Conservation (phyloP, 2,797 vertebrate species). For the Channa striata region DNA sequence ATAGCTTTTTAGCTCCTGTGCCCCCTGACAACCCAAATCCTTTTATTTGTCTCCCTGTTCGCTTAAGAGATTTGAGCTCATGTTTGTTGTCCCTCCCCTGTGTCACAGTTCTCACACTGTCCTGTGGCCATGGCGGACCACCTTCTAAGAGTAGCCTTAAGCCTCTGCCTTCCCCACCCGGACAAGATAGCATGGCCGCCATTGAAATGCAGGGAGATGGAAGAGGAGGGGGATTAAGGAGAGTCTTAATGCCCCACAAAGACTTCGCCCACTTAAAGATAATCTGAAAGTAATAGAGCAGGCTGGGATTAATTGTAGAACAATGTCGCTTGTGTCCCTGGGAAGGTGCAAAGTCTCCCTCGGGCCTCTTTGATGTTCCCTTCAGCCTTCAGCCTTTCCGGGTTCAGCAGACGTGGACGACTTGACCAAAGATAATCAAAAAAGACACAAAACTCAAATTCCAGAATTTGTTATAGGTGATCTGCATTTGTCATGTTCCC, state of each 20-base stretch:
- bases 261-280: constrained; percentile 89
- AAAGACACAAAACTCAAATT: constrained; percentile 20
- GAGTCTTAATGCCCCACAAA: constrained; percentile 85
- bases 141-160: constrained; percentile 87
- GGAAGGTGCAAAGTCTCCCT: constrained; percentile 84
- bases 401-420: constrained; percentile 50
- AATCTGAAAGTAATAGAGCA: constrained; percentile 92
- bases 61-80: constrained; percentile 88
- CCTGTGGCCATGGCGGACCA: constrained; percentile 82
- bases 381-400: constrained; percentile 51
- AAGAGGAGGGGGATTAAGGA: constrained; percentile 77
- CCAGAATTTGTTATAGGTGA: constrained; percentile 12
- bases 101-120: constrained; percentile 86
- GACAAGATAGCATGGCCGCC: constrained; percentile 86
- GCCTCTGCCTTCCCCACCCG: constrained; percentile 80
- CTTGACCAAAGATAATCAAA: constrained; percentile 36
- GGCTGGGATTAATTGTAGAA: constrained; percentile 90
- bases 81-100: constrained; percentile 88
- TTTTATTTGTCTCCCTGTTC: constrained; percentile 86
- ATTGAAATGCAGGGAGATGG: constrained; percentile 85
- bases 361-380: constrained; percentile 85
- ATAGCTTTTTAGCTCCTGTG: constrained; percentile 87
- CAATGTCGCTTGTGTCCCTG: constrained; percentile 83
- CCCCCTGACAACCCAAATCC: constrained; percentile 85
- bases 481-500: background rate